These are phyloP conservation scores for Nannospalax galili DNA, from an alignment of 2,113 vertebrate genomes.

Conservation along the genomic window DNA sequence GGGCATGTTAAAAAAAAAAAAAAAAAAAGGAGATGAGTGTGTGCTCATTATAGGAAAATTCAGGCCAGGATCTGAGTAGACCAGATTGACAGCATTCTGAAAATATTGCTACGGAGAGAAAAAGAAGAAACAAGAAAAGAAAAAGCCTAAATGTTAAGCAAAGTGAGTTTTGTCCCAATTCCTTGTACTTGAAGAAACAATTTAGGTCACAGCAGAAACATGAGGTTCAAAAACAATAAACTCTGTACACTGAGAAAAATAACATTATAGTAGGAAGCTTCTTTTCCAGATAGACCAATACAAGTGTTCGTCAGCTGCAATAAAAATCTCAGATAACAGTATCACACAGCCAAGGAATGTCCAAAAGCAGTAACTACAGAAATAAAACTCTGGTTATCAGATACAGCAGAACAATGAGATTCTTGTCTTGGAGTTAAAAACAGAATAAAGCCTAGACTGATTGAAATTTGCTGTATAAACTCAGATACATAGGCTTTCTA, in stretches of 20 bases:
- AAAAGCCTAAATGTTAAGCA: conserved; percentile 9
- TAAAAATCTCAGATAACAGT: conserved; percentile 71
- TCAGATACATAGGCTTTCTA: background rate
- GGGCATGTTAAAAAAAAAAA: background rate
- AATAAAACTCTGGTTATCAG: conserved; percentile 76
- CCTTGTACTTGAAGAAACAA: conserved; percentile 57
- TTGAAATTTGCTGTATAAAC: conserved; percentile 69
- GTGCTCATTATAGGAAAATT: background rate
- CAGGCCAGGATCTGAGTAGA: conserved; percentile 1
- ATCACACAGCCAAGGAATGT: conserved; percentile 67
- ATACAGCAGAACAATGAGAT: conserved; percentile 65
- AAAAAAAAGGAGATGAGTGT: background rate
- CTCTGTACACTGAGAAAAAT: conserved; percentile 68
- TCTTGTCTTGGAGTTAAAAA: conserved; percentile 1
- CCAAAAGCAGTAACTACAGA: conserved; percentile 72
- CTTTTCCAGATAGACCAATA: conserved; percentile 69
- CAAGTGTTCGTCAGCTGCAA: conserved; percentile 66
- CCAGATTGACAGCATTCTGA: background rate
- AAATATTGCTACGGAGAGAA: background rate
- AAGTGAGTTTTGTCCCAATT: conserved; percentile 69
- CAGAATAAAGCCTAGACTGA: conserved; percentile 70
- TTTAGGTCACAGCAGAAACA: conserved; percentile 71
- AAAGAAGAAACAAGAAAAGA: background rate
- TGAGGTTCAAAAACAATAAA: conserved; percentile 66
- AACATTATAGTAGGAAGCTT: conserved; percentile 62